phyloP scores from a whole-genome alignment of 2,888 invertebrate species.

The Sinotaia quadrata region DNA sequence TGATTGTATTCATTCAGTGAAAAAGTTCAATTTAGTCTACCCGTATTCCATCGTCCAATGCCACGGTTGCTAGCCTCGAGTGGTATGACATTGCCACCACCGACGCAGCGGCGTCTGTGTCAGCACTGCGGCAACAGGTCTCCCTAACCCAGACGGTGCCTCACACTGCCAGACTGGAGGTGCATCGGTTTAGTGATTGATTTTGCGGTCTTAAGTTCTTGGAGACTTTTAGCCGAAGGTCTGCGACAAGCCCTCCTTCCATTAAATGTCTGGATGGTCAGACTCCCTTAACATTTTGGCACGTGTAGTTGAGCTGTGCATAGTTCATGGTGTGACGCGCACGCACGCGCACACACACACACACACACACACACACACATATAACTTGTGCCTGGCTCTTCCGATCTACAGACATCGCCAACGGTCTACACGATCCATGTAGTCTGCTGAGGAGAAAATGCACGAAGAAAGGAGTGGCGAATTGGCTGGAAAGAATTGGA shows the following conservation, averaged over 20 bases:
- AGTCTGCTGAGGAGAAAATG: no score
- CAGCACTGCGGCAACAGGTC: constrained; percentile 1
- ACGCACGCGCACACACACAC: neutral
- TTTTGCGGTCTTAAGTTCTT: constrained; percentile 5
- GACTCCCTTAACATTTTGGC: no score
- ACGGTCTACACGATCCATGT: no score
- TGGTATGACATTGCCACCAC: neutral
- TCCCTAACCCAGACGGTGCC: constrained; percentile 10
- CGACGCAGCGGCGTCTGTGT: neutral
- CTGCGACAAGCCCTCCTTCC: no score
- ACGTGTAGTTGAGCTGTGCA: neutral
- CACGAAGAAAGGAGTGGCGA: no score
- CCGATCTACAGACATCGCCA: no score
- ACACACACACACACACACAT: constrained; percentile 10
- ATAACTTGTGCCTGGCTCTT: no score
- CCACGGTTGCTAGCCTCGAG: neutral
- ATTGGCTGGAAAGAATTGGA: no score
- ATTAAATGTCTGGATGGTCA: no score
- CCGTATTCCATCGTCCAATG: neutral
- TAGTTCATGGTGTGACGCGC: neutral
- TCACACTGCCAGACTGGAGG: neutral
- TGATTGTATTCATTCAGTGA: no score
- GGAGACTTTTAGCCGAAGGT: neutral
- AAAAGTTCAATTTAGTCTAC: neutral
- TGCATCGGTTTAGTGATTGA: neutral